phyloP scores from a whole-genome alignment of 2,888 invertebrate species.

The Notocelia uddmanniana region DNA sequence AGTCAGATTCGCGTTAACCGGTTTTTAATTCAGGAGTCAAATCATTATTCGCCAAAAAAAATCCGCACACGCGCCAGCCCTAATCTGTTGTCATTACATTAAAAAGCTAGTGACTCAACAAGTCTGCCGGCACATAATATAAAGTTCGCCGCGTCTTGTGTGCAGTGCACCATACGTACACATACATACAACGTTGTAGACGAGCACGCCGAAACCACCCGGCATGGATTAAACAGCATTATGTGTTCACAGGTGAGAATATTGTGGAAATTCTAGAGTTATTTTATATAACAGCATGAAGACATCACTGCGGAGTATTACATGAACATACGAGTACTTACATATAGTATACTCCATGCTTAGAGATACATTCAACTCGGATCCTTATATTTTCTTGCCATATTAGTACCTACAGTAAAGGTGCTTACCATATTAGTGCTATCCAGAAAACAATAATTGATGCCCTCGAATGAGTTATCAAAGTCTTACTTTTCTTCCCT shows the following conservation, averaged over 20 bases:
- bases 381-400: no score
- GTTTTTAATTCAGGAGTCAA: no score
- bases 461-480: no score
- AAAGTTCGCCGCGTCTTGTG: conserved; percentile 37
- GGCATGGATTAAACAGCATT: conserved; percentile 15
- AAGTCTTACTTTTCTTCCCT: no score
- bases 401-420: no score
- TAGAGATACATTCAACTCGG: no score
- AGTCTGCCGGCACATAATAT: conserved; percentile 40
- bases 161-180: background rate
- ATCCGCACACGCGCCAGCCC: conserved; percentile 9
- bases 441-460: no score
- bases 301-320: background rate
- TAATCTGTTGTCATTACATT: conserved; percentile 36
- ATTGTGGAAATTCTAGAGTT: conserved; percentile 15
- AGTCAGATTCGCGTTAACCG: no score
- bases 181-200: background rate
- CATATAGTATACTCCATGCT: no score
- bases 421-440: no score
- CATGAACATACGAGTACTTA: no score
- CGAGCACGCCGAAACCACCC: conserved; percentile 11
- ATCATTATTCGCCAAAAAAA: no score
- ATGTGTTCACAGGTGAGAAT: conserved; percentile 12
- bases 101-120: conserved; percentile 44
- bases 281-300: conserved; percentile 24